Percentiles rank a stretch among this genome's conserved stretches.
Evolutionary conservation across 2,113 vertebrate genomes (phyloP).

Genomic region (Fulica atra): DNA sequence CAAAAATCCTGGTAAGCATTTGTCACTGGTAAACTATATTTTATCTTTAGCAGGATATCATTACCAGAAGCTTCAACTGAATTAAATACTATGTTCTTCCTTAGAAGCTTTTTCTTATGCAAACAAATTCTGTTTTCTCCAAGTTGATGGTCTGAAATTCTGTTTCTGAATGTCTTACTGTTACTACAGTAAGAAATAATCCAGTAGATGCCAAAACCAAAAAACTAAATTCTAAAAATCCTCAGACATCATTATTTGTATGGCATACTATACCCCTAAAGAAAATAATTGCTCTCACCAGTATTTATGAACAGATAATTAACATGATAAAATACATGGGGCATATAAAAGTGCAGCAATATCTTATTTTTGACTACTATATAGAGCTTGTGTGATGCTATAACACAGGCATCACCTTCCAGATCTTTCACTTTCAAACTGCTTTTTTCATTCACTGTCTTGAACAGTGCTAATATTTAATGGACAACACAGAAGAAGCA

Average conservation of each 20-base stretch:
- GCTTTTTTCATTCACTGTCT: not conserved
- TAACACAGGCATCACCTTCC: not conserved
- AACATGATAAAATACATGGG: constrained; percentile 6
- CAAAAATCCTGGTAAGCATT: not conserved
- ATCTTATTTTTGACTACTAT: constrained; percentile 27
- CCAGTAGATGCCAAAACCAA: not conserved
- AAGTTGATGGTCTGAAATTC: not conserved
- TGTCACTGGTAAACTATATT: not conserved
- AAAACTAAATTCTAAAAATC: not conserved
- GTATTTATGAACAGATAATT: constrained; percentile 34
- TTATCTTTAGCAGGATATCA: not conserved
- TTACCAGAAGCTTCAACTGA: not conserved
- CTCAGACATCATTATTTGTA: not conserved
- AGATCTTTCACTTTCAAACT: not conserved
- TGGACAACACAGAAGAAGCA: not conserved
- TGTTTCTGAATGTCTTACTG: not conserved
- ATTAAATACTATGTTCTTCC: not conserved
- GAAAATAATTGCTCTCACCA: constrained; percentile 34
- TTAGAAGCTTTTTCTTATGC: not conserved
- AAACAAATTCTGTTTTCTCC: not conserved
- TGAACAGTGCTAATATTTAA: not conserved
- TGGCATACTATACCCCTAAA: not conserved
- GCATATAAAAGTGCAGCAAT: not conserved
- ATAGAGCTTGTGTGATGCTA: not conserved
- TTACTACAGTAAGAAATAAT: not conserved